A percentile compares a stretch with the other conserved stretches of the same genome.
phyloP scores from a whole-genome alignment of 2,113 vertebrate genomes.

The Bucco capensis region DNA sequence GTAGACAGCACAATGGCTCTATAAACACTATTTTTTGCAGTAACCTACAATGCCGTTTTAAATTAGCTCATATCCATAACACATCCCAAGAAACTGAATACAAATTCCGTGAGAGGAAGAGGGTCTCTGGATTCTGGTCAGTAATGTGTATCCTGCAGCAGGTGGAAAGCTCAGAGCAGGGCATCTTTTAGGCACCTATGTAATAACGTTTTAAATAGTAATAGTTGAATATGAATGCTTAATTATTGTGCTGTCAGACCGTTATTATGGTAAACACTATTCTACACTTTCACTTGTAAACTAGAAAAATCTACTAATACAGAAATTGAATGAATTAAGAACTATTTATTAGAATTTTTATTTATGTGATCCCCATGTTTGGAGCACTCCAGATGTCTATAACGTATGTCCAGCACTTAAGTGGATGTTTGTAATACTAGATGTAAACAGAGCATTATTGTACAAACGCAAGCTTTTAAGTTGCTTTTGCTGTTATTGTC shows the following conservation, averaged over 20 bases:
- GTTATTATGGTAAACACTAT: accelerated
- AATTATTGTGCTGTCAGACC: neutral
- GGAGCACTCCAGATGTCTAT: accelerated
- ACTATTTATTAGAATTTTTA: neutral
- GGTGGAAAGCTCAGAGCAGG: neutral
- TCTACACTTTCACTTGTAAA: neutral
- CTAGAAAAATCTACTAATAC: neutral
- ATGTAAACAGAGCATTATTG: accelerated
- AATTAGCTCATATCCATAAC: accelerated
- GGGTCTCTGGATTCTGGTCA: too few relatives aligned
- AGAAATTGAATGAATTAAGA: accelerated
- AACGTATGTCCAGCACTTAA: accelerated
- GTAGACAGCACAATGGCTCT: too few relatives aligned
- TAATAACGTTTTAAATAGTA: accelerated
- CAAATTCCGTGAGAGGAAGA: accelerated
- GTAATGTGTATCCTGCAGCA: accelerated
- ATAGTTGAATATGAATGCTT: neutral
- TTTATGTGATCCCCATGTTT: accelerated
- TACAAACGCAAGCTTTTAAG: accelerated
- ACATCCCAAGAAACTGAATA: neutral
- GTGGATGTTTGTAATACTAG: accelerated
- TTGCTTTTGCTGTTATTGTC: accelerated
- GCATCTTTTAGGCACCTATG: accelerated
- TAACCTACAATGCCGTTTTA: neutral
- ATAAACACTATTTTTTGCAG: neutral